phyloP scores from a whole-genome alignment of 2,888 invertebrate genomes.

The Molorchus minor region DNA sequence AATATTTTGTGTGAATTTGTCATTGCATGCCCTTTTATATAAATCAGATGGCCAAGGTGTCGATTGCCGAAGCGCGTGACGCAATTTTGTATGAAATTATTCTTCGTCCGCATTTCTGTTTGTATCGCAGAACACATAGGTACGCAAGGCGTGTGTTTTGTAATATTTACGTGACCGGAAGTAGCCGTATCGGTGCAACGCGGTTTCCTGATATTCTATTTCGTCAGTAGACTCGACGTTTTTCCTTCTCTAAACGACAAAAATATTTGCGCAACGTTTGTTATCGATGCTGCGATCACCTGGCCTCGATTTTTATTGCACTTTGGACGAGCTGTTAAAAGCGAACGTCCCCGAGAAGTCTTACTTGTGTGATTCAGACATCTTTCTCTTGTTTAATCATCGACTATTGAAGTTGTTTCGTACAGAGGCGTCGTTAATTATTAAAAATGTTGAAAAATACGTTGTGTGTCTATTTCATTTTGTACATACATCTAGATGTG shows the following conservation, averaged over 20 bases:
- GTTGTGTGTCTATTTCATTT: no score
- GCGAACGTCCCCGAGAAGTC: conserved; percentile 11
- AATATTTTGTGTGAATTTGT: conserved; percentile 8
- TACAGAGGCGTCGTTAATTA: neutral
- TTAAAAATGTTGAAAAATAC: no score
- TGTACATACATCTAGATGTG: no score
- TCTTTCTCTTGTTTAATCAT: conserved; percentile 18
- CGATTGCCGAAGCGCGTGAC: conserved; percentile 12
- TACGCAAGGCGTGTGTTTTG: conserved; percentile 30
- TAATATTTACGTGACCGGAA: conserved; percentile 33
- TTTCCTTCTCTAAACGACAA: conserved; percentile 13
- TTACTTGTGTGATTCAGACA: conserved; percentile 10
- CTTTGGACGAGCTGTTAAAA: conserved; percentile 2
- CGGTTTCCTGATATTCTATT: conserved; percentile 33
- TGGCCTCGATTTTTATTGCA: conserved; percentile 22
- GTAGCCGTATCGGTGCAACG: conserved; percentile 32
- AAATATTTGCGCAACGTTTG: conserved; percentile 18
- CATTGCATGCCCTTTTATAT: conserved; percentile 9
- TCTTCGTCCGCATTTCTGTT: conserved; percentile 10
- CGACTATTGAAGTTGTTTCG: neutral
- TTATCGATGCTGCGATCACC: conserved; percentile 19
- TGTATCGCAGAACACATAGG: no score
- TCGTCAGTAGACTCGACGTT: conserved; percentile 16
- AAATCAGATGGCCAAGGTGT: conserved; percentile 20
- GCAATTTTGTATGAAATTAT: conserved; percentile 14